These are phyloP conservation scores for Strix uralensis DNA, from an alignment of 2,113 vertebrate genomes.

Conservation along the genomic window DNA sequence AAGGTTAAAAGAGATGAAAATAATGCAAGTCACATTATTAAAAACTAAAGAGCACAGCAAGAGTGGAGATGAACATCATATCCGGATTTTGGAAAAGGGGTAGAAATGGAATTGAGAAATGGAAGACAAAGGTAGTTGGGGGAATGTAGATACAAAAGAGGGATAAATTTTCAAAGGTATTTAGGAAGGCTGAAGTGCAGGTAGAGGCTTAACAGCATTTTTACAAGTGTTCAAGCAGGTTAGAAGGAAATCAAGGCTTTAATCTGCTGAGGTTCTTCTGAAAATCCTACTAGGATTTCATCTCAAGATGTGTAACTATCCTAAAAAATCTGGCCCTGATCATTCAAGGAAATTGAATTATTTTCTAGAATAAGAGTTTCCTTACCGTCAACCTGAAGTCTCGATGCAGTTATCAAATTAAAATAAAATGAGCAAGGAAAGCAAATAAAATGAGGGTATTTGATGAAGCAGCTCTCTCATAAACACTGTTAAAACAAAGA, in stretches of 20 bases:
- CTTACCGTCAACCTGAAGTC: not conserved
- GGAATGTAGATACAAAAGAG: not conserved
- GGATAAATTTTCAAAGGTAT: not conserved
- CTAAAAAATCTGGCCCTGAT: not conserved
- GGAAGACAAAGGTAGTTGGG: not conserved
- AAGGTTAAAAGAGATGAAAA: not conserved
- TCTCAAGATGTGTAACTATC: not conserved
- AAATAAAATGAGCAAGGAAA: constrained; percentile 6
- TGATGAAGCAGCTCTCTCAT: constrained; percentile 4
- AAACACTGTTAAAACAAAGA: not conserved
- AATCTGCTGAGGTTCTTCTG: not conserved
- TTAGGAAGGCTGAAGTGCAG: not conserved
- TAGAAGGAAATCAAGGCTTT: constrained; percentile 7
- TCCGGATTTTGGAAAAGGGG: not conserved
- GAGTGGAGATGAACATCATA: not conserved
- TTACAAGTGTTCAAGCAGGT: not conserved
- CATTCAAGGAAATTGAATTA: constrained; percentile 24
- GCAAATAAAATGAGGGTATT: constrained; percentile 13
- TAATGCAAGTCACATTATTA: not conserved
- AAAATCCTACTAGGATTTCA: constrained; percentile 3
- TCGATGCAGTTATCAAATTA: constrained; percentile 3
- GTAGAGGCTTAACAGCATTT: not conserved
- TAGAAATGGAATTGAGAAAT: not conserved
- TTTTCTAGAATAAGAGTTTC: not conserved
- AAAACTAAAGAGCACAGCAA: not conserved